Conservation (phyloP, 2,113 vertebrate species). For the Corvus hawaiiensis region DNA sequence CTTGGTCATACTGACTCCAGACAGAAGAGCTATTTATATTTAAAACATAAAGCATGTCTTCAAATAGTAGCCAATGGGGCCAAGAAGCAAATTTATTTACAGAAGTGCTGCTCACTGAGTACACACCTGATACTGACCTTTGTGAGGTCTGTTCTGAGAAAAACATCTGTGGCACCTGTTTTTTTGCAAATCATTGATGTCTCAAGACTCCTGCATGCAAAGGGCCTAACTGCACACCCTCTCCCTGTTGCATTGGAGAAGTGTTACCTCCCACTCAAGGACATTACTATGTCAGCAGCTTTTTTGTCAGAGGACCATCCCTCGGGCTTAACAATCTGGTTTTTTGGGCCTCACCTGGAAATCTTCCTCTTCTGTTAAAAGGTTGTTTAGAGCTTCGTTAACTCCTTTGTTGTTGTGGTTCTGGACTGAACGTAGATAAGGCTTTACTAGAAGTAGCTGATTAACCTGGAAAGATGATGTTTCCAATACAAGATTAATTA, state of each 20-base stretch:
- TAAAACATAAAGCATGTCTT: not conserved
- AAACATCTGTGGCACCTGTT: not conserved
- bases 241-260: not conserved
- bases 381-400: slow-evolving; percentile 87
- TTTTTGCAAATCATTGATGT: not conserved
- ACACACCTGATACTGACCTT: not conserved
- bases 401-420: slow-evolving; percentile 89
- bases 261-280: not conserved
- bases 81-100: not conserved
- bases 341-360: slow-evolving; percentile 77
- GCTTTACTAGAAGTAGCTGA: slow-evolving; percentile 86
- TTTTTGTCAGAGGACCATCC: not conserved
- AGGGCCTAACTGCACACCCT: not conserved
- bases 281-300: not conserved
- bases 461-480: slow-evolving; percentile 69
- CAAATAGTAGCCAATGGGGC: not conserved
- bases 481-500: not conserved
- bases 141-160: not conserved
- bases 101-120: not conserved
- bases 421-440: slow-evolving; percentile 88
- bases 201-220: not conserved
- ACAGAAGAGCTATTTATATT: not conserved
- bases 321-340: not conserved
- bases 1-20: not conserved
- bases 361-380: slow-evolving; percentile 89